phyloP scores from a whole-genome alignment of 1,140 invertebrate genomes.

The Aphis craccivora region DNA sequence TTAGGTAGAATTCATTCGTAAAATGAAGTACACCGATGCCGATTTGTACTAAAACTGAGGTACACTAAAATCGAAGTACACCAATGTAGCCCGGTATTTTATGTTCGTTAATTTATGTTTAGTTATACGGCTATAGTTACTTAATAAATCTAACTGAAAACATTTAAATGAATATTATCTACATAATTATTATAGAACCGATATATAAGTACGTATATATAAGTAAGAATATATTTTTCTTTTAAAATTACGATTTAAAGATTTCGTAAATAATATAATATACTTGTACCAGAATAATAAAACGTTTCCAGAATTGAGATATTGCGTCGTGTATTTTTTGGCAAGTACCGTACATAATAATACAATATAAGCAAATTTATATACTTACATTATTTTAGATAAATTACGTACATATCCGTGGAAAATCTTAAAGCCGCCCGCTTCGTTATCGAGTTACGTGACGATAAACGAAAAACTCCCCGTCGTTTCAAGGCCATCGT shows the following conservation, averaged over 20 bases:
- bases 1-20: too few species aligned
- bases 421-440: background rate
- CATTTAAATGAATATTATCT: background rate
- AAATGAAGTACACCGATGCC: too few species aligned
- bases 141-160: too few species aligned
- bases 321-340: background rate
- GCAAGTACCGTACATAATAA: background rate
- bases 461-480: conserved; percentile 17
- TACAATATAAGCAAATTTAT: background rate
- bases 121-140: too few species aligned
- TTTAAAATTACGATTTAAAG: background rate
- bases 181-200: too few species aligned
- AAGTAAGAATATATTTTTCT: too few species aligned
- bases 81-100: too few species aligned
- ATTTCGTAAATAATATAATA: background rate
- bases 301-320: background rate
- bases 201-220: background rate
- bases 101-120: too few species aligned
- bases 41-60: too few species aligned
- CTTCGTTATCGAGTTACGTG: background rate
- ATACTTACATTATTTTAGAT: background rate
- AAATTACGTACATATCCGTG: background rate
- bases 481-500: background rate
- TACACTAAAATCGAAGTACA: too few species aligned
- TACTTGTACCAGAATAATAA: background rate